These are phyloP conservation scores for Poeciliopsis paucimaculata DNA, from an alignment of 2,797 vertebrate species.

Conservation along the genomic window DNA sequence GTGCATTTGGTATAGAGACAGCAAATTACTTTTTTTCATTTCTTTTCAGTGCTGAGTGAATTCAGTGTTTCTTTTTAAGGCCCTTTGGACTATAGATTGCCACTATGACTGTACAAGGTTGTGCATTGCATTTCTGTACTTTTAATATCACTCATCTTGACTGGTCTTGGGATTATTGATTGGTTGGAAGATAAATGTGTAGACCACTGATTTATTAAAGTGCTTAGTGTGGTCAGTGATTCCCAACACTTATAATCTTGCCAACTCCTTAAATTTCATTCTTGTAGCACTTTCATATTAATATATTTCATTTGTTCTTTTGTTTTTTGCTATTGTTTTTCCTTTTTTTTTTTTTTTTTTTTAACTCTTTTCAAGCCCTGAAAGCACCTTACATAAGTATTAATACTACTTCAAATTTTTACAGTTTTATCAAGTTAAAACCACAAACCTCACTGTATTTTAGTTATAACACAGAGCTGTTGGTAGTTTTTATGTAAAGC, in stretches of 20 bases:
- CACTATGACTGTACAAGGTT: not conserved
- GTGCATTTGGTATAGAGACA: not conserved
- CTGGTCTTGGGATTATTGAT: slow-evolving; percentile 47
- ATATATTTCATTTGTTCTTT: not conserved
- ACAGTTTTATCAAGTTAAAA: not conserved
- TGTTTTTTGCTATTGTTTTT: not conserved
- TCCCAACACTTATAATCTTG: slow-evolving; percentile 23
- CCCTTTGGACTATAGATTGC: not conserved
- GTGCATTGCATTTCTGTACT: slow-evolving; percentile 15
- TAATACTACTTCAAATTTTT: not conserved
- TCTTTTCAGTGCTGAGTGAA: not conserved
- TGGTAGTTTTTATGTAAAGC: not conserved
- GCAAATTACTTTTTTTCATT: not conserved
- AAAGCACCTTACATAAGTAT: not conserved
- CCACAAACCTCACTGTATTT: not conserved
- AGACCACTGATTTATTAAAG: slow-evolving; percentile 34
- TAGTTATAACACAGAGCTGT: not conserved
- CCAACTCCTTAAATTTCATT: slow-evolving; percentile 13
- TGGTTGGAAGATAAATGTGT: slow-evolving; percentile 39
- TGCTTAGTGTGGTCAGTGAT: slow-evolving; percentile 12
- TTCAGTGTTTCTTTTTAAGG: not conserved
- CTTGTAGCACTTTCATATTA: not conserved
- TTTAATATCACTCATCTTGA: slow-evolving; percentile 37
- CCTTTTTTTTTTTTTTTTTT: not conserved
- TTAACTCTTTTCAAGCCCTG: not conserved